phyloP scores from a whole-genome alignment of 2,888 invertebrate genomes.

The Parochlus steinenii region DNA sequence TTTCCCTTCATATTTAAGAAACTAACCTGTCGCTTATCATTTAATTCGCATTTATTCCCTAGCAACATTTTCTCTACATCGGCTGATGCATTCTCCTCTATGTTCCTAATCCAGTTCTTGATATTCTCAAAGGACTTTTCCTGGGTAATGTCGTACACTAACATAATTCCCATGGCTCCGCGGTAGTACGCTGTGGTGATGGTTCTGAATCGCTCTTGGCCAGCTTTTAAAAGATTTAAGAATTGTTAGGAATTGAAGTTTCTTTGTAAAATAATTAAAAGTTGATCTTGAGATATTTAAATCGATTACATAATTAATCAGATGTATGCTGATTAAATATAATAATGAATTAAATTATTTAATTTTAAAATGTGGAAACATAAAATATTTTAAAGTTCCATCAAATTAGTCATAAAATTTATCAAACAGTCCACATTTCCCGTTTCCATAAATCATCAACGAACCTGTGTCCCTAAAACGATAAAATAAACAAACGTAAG shows the following conservation, averaged over 20 bases:
- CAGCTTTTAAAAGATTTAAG: conserved; percentile 44
- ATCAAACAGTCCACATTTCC: no score
- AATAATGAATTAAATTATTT: not conserved
- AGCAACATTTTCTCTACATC: conserved; percentile 99
- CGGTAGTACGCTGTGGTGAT: conserved; percentile 99
- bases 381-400: no score
- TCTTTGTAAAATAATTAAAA: not conserved
- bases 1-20: no score
- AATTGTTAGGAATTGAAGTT: not conserved
- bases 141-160: conserved; percentile 98
- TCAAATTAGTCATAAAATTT: no score
- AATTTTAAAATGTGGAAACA: no score
- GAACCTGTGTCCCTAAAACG: conserved; percentile 7
- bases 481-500: conserved; percentile 14
- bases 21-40: conserved; percentile 80
- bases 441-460: not conserved
- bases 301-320: not conserved
- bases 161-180: conserved; percentile 99
- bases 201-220: conserved; percentile 96
- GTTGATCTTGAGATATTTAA: not conserved
- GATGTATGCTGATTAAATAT: not conserved
- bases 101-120: conserved; percentile 97
- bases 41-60: conserved; percentile 97
- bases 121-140: conserved; percentile 99
- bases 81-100: conserved; percentile 96